Evolutionary conservation across 2,113 vertebrate genomes (phyloP).

Genomic region (Grammomys surdaster): DNA sequence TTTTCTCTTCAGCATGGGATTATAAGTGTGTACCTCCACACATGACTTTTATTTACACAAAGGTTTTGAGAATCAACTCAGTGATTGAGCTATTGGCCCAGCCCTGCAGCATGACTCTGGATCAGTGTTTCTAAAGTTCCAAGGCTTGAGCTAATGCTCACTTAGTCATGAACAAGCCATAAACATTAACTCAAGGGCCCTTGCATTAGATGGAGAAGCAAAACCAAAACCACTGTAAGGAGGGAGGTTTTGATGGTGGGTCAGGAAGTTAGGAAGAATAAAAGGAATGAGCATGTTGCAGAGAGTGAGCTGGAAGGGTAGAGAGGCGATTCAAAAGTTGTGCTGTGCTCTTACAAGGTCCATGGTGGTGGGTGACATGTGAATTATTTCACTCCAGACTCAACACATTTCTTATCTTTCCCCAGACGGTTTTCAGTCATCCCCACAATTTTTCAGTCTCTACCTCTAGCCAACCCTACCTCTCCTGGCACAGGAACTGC

Average conservation of each 20-base stretch:
- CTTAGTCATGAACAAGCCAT: neutral
- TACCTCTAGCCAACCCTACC: neutral
- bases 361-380: neutral
- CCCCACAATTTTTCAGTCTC: neutral
- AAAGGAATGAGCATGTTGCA: accelerated
- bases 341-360: neutral
- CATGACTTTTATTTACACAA: neutral
- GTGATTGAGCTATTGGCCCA: neutral
- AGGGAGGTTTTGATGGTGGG: neutral
- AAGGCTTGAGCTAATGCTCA: neutral
- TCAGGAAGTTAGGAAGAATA: neutral
- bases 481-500: neutral
- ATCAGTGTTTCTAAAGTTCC: neutral
- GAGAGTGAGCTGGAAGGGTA: neutral
- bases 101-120: neutral
- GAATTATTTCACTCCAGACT: neutral
- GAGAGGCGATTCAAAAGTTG: neutral
- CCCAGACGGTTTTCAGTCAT: neutral
- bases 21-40: neutral
- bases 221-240: neutral
- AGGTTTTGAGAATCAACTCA: neutral
- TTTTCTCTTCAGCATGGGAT: neutral
- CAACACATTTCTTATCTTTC: neutral
- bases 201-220: neutral
- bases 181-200: neutral